phyloP scores from a whole-genome alignment of 2,797 vertebrate genomes.

The Rhabdomys pumilio region DNA sequence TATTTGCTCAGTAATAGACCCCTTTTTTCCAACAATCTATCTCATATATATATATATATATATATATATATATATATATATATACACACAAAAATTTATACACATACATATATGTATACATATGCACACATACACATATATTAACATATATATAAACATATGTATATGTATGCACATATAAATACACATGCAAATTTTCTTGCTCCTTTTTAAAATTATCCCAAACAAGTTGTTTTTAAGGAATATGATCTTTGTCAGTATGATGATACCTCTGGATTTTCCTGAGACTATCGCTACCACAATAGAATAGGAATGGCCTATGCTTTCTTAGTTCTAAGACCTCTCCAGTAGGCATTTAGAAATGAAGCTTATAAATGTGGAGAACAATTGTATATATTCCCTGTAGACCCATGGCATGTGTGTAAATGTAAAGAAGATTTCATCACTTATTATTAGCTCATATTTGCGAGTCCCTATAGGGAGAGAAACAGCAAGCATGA shows the following conservation, averaged over 20 bases:
- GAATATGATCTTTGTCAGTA: not conserved
- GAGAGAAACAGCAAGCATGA: not conserved
- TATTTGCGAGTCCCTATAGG: not conserved
- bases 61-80: not conserved
- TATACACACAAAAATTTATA: not conserved
- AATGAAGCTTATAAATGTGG: constrained; percentile 1
- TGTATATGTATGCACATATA: not conserved
- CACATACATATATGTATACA: not conserved
- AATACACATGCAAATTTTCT: not conserved
- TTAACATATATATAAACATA: not conserved
- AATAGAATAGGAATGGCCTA: not conserved
- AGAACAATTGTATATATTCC: not conserved
- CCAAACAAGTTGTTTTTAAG: not conserved
- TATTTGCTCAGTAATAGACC: not conserved
- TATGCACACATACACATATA: not conserved
- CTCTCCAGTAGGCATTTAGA: not conserved
- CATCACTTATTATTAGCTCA: not conserved
- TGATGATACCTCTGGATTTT: not conserved
- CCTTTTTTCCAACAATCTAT: not conserved
- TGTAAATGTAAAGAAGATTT: constrained; percentile 17
- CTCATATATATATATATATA: not conserved
- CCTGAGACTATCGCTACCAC: not conserved
- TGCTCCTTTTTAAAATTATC: not conserved
- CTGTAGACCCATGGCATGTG: not conserved
- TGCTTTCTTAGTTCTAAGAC: not conserved